A percentile compares a stretch with the other conserved stretches of the same genome.
Evolutionary conservation across 2,797 vertebrate genomes (phyloP).

Genomic region (Mormyrops boulengeri): DNA sequence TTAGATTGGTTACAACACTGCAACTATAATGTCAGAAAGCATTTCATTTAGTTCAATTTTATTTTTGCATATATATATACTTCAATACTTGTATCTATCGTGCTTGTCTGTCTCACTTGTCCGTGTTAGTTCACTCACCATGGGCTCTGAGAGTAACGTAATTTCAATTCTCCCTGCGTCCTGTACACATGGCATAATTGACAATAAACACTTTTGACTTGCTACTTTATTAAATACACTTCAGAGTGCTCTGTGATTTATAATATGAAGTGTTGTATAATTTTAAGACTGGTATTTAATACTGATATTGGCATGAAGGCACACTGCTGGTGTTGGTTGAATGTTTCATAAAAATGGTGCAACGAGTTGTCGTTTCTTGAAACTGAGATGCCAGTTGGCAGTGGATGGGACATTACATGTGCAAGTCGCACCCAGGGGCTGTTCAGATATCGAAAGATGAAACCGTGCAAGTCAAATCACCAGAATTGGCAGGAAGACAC

Average conservation of each 20-base stretch:
- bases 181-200: background rate
- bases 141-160: background rate
- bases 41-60: background rate
- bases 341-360: background rate
- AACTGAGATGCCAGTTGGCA: background rate
- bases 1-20: background rate
- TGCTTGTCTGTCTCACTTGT: background rate
- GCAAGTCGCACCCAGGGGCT: background rate
- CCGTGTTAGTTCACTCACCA: background rate
- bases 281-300: background rate
- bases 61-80: background rate
- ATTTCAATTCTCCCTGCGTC: background rate
- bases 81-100: background rate
- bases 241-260: background rate
- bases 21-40: background rate
- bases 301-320: background rate
- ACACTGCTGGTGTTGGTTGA: background rate
- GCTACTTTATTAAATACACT: background rate
- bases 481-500: background rate
- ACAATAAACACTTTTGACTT: background rate
- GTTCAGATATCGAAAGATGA: background rate
- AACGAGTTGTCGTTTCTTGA: background rate
- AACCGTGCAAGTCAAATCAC: slow-evolving; percentile 4
- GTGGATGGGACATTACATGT: background rate
- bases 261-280: background rate